A percentile compares a stretch with the other conserved stretches of the same genome.
These are phyloP conservation scores for Boloria euphrosyne DNA, from an alignment of 2,888 invertebrate species.

Conservation along the genomic window DNA sequence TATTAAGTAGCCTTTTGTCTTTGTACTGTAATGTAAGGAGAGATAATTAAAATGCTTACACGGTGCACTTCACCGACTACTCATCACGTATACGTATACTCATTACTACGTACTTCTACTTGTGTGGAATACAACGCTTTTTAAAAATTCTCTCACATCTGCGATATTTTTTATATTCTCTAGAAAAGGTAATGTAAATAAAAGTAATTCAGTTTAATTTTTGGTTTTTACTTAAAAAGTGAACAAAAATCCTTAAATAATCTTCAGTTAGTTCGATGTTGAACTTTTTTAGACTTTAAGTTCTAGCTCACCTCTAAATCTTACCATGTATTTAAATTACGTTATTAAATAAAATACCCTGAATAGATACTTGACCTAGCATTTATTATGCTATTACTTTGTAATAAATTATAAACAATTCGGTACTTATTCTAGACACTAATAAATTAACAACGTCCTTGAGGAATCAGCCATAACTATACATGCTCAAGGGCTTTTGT, in stretches of 20 bases:
- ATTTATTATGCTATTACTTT: not conserved
- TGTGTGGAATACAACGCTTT: not conserved
- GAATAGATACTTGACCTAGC: not conserved
- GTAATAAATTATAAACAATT: slow-evolving; percentile 5
- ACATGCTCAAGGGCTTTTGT: slow-evolving; percentile 10
- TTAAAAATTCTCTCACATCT: not conserved
- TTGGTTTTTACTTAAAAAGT: no score
- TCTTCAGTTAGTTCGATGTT: no score
- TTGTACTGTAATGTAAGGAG: slow-evolving; percentile 1
- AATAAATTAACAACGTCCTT: not conserved
- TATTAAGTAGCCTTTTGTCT: slow-evolving; percentile 12
- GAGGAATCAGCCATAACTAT: slow-evolving; percentile 9
- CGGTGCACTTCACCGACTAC: slow-evolving; percentile 9
- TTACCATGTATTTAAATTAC: not conserved
- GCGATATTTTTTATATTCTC: no score
- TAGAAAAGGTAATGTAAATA: no score
- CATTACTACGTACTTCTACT: not conserved
- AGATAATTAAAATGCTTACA: slow-evolving; percentile 14
- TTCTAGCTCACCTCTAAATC: no score
- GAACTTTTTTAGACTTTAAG: no score
- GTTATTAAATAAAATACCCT: not conserved
- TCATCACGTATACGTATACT: slow-evolving; percentile 1
- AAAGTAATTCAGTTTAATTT: no score
- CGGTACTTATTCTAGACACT: not conserved
- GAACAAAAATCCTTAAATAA: no score